phyloP scores from a whole-genome alignment of 92 coral and sea anemone genomes.

The Heteractis magnifica region DNA sequence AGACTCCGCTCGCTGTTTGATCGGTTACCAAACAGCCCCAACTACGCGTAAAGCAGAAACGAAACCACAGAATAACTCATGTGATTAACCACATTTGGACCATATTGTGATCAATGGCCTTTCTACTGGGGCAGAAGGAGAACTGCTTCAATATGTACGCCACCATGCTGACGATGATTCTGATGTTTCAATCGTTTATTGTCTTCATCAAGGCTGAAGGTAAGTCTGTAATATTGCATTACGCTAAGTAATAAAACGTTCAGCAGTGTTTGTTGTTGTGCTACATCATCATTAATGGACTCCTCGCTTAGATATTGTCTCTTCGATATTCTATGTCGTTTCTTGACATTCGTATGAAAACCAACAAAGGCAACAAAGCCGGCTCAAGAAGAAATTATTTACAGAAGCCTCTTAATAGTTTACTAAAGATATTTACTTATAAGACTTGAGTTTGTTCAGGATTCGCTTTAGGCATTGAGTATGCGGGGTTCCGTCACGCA shows the following conservation, averaged over 20 bases:
- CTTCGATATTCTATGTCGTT: background rate
- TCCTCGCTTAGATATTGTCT: background rate
- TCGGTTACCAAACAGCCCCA: background rate
- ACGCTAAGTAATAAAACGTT: conserved; percentile 1
- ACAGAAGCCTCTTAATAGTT: background rate
- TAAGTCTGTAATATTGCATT: conserved; percentile 6
- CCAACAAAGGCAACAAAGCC: background rate
- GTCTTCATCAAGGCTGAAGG: conserved; percentile 16
- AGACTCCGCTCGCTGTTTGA: background rate
- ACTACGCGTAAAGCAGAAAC: background rate
- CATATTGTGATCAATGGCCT: background rate
- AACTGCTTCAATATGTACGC: conserved; percentile 17
- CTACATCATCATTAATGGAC: background rate
- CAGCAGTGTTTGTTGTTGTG: background rate
- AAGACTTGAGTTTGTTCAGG: background rate
- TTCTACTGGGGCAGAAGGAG: background rate
- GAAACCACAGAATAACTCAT: conserved; percentile 2
- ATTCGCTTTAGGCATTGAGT: background rate
- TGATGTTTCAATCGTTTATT: conserved; percentile 16
- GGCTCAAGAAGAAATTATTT: background rate
- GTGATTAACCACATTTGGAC: background rate
- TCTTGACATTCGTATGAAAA: background rate
- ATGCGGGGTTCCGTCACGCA: background rate
- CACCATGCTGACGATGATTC: background rate
- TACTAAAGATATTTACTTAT: background rate